Conservation (phyloP, 2,888 invertebrate genomes). For the Hirtodrosophila duncani region DNA sequence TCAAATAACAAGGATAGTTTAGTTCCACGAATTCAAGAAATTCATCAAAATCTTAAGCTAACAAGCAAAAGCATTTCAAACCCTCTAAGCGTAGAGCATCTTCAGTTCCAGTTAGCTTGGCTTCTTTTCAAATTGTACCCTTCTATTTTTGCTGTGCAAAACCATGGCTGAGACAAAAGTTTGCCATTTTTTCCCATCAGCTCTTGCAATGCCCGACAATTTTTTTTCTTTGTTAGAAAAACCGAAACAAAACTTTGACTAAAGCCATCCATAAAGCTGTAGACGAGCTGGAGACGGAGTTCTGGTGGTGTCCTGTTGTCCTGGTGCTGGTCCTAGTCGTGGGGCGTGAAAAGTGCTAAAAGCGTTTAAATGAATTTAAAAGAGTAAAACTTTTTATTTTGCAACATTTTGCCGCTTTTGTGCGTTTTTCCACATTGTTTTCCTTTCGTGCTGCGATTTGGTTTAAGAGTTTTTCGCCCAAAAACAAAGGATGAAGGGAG, state of each 20-base stretch:
- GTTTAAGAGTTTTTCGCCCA: conserved; percentile 37
- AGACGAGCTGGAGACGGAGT: conserved; percentile 38
- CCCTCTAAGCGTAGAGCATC: conserved; percentile 11
- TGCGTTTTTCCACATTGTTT: conserved; percentile 52
- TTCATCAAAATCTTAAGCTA: no score
- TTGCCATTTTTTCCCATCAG: conserved; percentile 41
- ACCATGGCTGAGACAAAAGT: conserved; percentile 38
- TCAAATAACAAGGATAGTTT: no score
- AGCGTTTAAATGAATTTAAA: conserved; percentile 71
- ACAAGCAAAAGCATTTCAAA: no score
- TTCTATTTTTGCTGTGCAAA: conserved; percentile 21
- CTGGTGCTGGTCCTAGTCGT: conserved; percentile 9
- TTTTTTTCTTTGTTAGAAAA: conserved; percentile 30
- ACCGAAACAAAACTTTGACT: conserved; percentile 50
- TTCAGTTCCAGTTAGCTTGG: conserved; percentile 18
- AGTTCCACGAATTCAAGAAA: no score
- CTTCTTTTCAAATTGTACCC: conserved; percentile 17
- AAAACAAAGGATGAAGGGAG: not conserved
- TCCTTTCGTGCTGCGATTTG: conserved; percentile 40
- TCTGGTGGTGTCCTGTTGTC: no score
- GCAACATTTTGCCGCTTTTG: conserved; percentile 28
- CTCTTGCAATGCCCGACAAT: conserved; percentile 19
- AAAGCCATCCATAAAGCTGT: conserved; percentile 41
- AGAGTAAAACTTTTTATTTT: conserved; percentile 49
- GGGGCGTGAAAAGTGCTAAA: conserved; percentile 64